Conservation (phyloP, 1,140 invertebrate species). For the Drosophila melanogaster region DNA sequence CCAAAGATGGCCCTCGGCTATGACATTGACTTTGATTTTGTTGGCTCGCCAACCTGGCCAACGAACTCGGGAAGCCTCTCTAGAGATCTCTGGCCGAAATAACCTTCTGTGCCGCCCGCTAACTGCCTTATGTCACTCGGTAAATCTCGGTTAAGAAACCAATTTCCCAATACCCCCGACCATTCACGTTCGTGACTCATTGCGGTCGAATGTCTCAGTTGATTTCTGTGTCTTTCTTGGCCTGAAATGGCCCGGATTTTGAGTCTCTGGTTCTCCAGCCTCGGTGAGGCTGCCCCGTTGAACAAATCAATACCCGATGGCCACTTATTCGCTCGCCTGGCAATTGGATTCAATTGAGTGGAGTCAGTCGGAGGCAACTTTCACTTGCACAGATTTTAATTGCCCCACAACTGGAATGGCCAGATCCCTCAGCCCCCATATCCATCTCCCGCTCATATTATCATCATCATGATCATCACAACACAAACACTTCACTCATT, state of each 20-base stretch:
- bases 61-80: constrained; percentile 37
- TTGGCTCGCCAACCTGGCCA: constrained; percentile 24
- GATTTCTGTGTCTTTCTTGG: constrained; percentile 8
- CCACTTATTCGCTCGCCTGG: constrained; percentile 12
- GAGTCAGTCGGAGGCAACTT: constrained; percentile 49
- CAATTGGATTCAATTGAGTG: constrained; percentile 67
- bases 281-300: constrained; percentile 1
- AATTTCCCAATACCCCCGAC: constrained; percentile 45
- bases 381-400: constrained; percentile 62
- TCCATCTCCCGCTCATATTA: neutral
- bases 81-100: neutral
- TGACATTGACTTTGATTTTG: constrained; percentile 58
- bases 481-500: constrained; percentile 32
- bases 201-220: constrained; percentile 30
- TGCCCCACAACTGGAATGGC: constrained; percentile 42
- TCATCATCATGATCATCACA: constrained; percentile 3
- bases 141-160: constrained; percentile 46
- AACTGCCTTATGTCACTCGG: constrained; percentile 38
- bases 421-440: neutral
- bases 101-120: constrained; percentile 5
- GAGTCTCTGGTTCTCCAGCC: constrained; percentile 11
- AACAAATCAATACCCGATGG: constrained; percentile 53
- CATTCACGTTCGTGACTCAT: constrained; percentile 78
- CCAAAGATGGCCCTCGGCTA: constrained; percentile 35
- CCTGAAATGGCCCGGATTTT: constrained; percentile 3